These are phyloP conservation scores for Adelges cooleyi DNA, from an alignment of 1,140 invertebrate species.

Conservation along the genomic window DNA sequence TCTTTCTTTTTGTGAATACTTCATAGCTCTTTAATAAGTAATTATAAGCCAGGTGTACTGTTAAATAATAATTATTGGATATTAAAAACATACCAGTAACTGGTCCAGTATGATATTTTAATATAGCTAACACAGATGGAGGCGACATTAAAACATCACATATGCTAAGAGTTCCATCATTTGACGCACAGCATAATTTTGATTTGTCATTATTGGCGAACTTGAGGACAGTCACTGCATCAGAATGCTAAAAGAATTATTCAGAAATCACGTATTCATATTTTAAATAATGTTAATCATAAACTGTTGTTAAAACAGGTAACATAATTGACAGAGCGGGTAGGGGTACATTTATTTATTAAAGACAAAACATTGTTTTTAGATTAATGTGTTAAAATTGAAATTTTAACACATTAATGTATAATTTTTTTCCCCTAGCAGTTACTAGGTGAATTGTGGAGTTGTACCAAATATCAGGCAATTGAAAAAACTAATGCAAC, in stretches of 20 bases:
- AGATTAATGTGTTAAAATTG: too few relatives aligned
- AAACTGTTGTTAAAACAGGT: neutral
- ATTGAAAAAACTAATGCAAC: too few relatives aligned
- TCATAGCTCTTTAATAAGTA: too few relatives aligned
- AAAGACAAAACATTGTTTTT: too few relatives aligned
- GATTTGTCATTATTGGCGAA: slow-evolving; percentile 81
- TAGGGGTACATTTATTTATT: too few relatives aligned
- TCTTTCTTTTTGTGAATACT: too few relatives aligned
- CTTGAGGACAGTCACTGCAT: slow-evolving; percentile 66
- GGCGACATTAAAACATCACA: slow-evolving; percentile 61
- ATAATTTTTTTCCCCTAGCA: too few relatives aligned
- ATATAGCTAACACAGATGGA: slow-evolving; percentile 55
- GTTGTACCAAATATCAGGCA: too few relatives aligned
- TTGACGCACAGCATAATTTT: slow-evolving; percentile 64
- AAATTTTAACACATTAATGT: too few relatives aligned
- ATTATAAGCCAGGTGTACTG: too few relatives aligned
- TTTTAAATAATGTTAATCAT: neutral
- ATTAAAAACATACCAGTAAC: slow-evolving; percentile 57
- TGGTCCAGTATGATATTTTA: slow-evolving; percentile 61
- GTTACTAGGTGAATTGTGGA: too few relatives aligned
- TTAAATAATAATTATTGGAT: too few relatives aligned
- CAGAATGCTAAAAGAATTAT: slow-evolving; percentile 47
- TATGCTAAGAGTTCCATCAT: slow-evolving; percentile 68
- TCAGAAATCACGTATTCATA: slow-evolving; percentile 36
- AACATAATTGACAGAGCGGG: neutral